Evolutionary conservation across 23 tunicate species (phyloP).

Genomic region (Trididemnum nubilum): DNA sequence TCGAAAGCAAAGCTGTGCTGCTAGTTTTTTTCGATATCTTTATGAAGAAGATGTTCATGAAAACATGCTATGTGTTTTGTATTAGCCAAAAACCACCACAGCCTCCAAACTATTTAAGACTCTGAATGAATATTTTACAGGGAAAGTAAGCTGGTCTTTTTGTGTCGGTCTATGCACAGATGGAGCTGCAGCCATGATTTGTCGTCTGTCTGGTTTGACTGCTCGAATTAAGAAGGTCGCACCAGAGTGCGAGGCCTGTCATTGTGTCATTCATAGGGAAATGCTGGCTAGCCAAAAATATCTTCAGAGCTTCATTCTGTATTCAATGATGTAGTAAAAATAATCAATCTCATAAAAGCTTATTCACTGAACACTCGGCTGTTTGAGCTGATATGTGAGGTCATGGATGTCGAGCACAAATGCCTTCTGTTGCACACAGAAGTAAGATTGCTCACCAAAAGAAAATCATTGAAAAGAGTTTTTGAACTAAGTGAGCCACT

Average conservation of each 20-base stretch:
- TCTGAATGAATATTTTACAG: too few species aligned
- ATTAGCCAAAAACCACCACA: conserved; percentile 58
- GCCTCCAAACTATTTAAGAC: too few species aligned
- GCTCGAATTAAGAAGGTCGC: too few species aligned
- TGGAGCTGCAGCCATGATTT: too few species aligned
- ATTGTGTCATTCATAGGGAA: conserved; percentile 26
- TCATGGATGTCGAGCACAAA: conserved; percentile 48
- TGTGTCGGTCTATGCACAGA: too few species aligned
- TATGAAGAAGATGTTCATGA: conserved; percentile 48
- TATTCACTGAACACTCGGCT: conserved; percentile 51
- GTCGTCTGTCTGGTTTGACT: too few species aligned
- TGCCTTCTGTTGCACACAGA: conserved; percentile 40
- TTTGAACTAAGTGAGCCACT: not conserved
- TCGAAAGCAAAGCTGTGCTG: conserved; percentile 27
- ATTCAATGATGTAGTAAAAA: conserved; percentile 50
- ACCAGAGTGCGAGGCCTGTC: conserved; percentile 39
- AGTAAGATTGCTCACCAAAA: conserved; percentile 1
- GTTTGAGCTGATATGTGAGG: conserved; percentile 68
- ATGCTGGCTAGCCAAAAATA: conserved; percentile 46
- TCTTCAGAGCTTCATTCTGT: conserved; percentile 7
- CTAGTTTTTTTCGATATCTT: conserved; percentile 66
- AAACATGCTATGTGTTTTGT: conserved; percentile 47
- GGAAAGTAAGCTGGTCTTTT: too few species aligned
- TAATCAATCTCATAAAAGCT: conserved; percentile 64
- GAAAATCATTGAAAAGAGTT: conserved; percentile 44